Percentiles rank a stretch among this genome's conserved stretches.
phyloP scores from a whole-genome alignment of 1,140 invertebrate species.

The Drosophila lowei region DNA sequence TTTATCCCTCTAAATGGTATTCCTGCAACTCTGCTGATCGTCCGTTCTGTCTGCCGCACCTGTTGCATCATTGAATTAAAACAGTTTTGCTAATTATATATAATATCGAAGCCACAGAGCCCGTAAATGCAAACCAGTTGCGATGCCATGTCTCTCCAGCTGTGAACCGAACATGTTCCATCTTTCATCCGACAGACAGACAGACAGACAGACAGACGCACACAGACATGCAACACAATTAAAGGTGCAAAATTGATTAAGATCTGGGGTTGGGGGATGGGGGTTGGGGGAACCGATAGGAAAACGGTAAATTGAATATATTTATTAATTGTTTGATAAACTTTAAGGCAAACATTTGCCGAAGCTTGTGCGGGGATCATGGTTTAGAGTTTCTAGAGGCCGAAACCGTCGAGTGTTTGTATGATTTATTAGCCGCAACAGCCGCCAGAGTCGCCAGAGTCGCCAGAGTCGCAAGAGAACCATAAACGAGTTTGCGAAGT shows the following conservation, averaged over 20 bases:
- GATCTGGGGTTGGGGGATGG: not conserved
- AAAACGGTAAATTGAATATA: conserved; percentile 37
- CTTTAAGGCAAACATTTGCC: conserved; percentile 29
- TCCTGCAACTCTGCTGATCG: conserved; percentile 4
- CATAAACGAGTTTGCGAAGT: conserved; percentile 40
- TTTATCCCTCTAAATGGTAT: not conserved
- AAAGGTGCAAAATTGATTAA: conserved; percentile 72
- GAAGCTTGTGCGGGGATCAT: not conserved
- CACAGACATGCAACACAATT: conserved; percentile 41
- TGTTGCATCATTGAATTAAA: conserved; percentile 58
- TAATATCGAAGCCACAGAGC: conserved; percentile 1
- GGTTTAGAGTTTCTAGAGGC: conserved; percentile 1
- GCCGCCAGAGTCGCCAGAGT: no score
- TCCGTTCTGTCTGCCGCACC: not conserved
- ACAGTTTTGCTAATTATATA: conserved; percentile 50
- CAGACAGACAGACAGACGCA: not conserved
- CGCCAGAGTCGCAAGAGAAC: not conserved
- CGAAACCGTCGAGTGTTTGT: no score
- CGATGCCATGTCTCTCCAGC: not conserved
- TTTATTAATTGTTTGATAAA: conserved; percentile 42
- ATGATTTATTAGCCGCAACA: conserved; percentile 16
- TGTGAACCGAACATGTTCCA: conserved; percentile 6
- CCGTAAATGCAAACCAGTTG: conserved; percentile 31
- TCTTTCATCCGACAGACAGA: not conserved
- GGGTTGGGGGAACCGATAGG: not conserved